Evolutionary conservation across 2,888 invertebrate species (phyloP).

Genomic region (Herminia tarsipennalis): DNA sequence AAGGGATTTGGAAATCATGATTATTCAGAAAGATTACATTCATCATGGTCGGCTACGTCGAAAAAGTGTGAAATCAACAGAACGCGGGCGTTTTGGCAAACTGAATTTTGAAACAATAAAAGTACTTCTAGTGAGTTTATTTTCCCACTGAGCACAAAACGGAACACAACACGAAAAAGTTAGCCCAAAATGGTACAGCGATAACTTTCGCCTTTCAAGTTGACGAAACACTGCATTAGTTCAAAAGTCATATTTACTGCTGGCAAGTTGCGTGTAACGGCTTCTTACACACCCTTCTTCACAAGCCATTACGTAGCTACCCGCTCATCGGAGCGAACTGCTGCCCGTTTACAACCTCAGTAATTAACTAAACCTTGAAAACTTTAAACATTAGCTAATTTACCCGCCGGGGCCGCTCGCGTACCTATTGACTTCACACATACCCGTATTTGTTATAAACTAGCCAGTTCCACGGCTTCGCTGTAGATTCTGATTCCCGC

Average conservation of each 20-base stretch:
- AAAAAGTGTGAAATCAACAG: conserved; percentile 16
- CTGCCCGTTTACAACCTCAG: conserved; percentile 55
- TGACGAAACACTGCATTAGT: conserved; percentile 54
- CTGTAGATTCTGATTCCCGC: no score
- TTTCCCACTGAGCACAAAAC: conserved; percentile 39
- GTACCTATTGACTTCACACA: conserved; percentile 33
- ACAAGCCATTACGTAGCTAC: conserved; percentile 62
- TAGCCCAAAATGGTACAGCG: conserved; percentile 44
- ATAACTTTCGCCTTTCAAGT: conserved; percentile 46
- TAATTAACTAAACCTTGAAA: conserved; percentile 73
- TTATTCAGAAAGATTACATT: no score
- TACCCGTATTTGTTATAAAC: no score
- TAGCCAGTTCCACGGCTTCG: no score
- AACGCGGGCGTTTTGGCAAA: conserved; percentile 46
- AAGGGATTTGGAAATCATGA: no score
- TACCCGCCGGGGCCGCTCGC: conserved; percentile 48
- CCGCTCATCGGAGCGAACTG: conserved; percentile 56
- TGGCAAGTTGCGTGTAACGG: conserved; percentile 42
- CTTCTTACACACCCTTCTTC: conserved; percentile 52
- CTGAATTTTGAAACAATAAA: conserved; percentile 55
- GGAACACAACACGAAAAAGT: conserved; percentile 40
- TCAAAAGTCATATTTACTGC: conserved; percentile 47
- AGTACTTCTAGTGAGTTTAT: conserved; percentile 45
- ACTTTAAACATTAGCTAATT: conserved; percentile 73
- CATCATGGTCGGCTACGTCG: no score